Evolutionary conservation across 2,113 vertebrate species (phyloP).

Genomic region (Bettongia penicillata): DNA sequence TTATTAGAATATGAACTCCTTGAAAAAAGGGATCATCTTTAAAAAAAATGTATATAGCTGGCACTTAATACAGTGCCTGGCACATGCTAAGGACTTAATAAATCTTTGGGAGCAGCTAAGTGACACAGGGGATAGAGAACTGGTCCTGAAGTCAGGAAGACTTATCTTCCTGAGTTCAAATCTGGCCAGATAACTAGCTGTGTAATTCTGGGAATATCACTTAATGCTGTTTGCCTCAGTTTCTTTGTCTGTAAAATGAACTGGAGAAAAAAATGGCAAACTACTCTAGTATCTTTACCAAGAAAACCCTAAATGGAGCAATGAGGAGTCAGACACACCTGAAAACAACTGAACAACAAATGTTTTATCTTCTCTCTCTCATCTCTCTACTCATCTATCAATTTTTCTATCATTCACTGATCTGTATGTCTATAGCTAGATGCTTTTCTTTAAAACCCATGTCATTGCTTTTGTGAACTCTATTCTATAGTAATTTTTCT

Average conservation of each 20-base stretch:
- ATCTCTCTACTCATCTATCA: too few relatives aligned
- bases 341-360: neutral
- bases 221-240: too few relatives aligned
- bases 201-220: too few relatives aligned
- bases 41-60: neutral
- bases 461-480: constrained; percentile 14
- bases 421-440: neutral
- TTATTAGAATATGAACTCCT: neutral
- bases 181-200: too few relatives aligned
- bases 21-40: neutral
- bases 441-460: neutral
- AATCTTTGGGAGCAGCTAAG: neutral
- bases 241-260: too few relatives aligned
- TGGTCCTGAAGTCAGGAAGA: too few relatives aligned
- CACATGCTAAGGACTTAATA: neutral
- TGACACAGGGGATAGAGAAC: too few relatives aligned
- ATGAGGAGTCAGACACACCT: too few relatives aligned
- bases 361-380: neutral
- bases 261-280: too few relatives aligned
- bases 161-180: too few relatives aligned
- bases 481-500: neutral
- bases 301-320: too few relatives aligned
- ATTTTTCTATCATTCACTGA: neutral
- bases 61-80: neutral
- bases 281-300: too few relatives aligned